Percentiles rank a stretch among this genome's conserved stretches.
Evolutionary conservation across 2,797 vertebrate species (phyloP).

Genomic region (Sphaeramia orbicularis): DNA sequence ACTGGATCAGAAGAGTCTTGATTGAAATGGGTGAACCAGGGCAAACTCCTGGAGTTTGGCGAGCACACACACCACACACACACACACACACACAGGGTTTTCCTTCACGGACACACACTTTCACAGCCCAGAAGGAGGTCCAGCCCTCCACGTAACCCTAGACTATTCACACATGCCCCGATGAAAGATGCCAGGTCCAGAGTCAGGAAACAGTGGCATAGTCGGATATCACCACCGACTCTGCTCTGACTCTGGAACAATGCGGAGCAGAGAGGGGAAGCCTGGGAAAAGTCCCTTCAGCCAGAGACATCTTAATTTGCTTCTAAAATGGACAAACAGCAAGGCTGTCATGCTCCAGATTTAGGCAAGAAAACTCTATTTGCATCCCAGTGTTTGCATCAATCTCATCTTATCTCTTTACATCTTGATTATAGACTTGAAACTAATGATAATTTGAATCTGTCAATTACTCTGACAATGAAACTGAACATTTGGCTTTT

Average conservation of each 20-base stretch:
- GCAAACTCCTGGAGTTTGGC: constrained; percentile 69
- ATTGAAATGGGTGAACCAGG: constrained; percentile 79
- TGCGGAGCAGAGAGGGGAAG: constrained; percentile 59
- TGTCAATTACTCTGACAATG: neutral
- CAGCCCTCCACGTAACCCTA: constrained; percentile 65
- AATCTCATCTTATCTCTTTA: too few relatives aligned
- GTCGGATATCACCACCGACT: constrained; percentile 58
- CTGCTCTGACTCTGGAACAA: constrained; percentile 64
- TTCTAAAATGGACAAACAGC: constrained; percentile 8
- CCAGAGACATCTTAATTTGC: constrained; percentile 53
- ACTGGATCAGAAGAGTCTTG: constrained; percentile 86
- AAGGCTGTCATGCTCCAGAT: too few relatives aligned
- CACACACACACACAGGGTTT: constrained; percentile 4
- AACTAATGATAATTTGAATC: too few relatives aligned
- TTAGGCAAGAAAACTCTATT: too few relatives aligned
- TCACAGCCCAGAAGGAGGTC: constrained; percentile 27
- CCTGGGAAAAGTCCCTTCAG: constrained; percentile 49
- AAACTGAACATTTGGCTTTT: neutral
- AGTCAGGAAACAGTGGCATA: constrained; percentile 64
- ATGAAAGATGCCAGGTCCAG: constrained; percentile 61
- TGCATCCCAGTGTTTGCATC: too few relatives aligned
- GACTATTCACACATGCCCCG: constrained; percentile 63
- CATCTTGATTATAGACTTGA: too few relatives aligned
- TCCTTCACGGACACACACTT: too few relatives aligned
- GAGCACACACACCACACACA: constrained; percentile 30